These are phyloP conservation scores for Smittia aterrima DNA, from an alignment of 2,888 invertebrate species.

Conservation along the genomic window DNA sequence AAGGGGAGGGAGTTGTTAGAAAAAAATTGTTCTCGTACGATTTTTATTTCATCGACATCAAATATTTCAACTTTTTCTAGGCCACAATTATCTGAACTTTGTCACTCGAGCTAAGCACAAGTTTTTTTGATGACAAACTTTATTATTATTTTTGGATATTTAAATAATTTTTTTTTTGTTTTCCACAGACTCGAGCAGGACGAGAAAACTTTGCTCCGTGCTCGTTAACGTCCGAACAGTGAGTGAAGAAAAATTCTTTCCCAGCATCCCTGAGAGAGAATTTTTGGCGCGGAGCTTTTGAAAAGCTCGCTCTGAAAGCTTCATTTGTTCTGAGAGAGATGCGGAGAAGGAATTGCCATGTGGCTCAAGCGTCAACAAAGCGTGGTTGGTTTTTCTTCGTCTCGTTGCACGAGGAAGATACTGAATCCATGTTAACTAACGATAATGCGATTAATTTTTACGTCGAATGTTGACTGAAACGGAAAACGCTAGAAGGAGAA, in stretches of 20 bases:
- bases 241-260: background rate
- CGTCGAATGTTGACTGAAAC: too few species aligned
- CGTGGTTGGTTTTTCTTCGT: background rate
- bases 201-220: background rate
- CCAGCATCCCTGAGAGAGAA: background rate
- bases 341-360: background rate
- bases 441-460: too few species aligned
- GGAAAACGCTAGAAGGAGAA: too few species aligned
- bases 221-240: background rate
- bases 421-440: too few species aligned
- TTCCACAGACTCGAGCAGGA: background rate
- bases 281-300: constrained; percentile 5
- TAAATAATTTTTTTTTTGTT: background rate
- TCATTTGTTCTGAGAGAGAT: background rate
- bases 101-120: background rate
- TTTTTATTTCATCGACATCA: background rate
- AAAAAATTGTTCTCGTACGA: background rate
- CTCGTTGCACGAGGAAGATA: too few species aligned
- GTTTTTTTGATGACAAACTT: background rate
- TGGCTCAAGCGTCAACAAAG: background rate
- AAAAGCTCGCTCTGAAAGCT: constrained; percentile 1
- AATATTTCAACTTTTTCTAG: background rate
- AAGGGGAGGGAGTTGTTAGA: background rate
- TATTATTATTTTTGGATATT: background rate
- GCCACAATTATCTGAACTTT: background rate